These are phyloP conservation scores for Magallana angulata DNA, from an alignment of 1,140 invertebrate species.

Conservation along the genomic window DNA sequence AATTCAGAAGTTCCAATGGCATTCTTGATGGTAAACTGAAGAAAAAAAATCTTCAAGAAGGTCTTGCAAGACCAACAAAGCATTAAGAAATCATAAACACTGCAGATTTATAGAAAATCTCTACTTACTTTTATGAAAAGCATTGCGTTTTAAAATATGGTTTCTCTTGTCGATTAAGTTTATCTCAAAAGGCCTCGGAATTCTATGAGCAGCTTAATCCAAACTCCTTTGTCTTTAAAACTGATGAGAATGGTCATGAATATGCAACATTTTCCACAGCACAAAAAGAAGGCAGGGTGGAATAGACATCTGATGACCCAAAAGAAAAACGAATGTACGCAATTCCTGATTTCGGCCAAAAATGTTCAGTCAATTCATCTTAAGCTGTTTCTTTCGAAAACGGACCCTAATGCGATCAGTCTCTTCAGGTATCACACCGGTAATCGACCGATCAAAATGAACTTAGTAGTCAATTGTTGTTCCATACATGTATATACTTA, in stretches of 20 bases:
- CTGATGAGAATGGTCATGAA: no score
- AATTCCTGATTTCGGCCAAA: background rate
- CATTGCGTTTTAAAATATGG: conserved; percentile 45
- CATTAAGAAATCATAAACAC: conserved; percentile 41
- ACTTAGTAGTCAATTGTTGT: no score
- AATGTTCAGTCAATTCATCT: no score
- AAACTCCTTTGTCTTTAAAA: conserved; percentile 2
- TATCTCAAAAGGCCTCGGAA: conserved; percentile 37
- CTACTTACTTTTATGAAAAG: conserved; percentile 39
- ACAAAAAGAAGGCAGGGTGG: conserved; percentile 7
- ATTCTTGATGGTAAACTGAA: conserved; percentile 49
- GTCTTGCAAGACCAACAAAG: conserved; percentile 35
- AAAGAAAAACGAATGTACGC: no score
- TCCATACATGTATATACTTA: no score
- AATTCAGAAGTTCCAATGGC: conserved; percentile 30
- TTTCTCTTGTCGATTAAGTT: background rate
- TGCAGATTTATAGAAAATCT: conserved; percentile 14
- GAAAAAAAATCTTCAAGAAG: conserved; percentile 26
- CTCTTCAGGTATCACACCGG: background rate
- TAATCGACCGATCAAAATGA: no score
- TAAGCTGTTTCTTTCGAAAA: background rate
- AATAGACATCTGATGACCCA: no score
- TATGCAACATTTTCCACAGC: background rate
- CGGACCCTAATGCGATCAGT: background rate
- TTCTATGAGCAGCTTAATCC: conserved; percentile 50